Percentiles rank a stretch among this genome's conserved stretches.
Conservation (phyloP, 2,888 invertebrate genomes). For the Lepidocyrtinus sp. region DNA sequence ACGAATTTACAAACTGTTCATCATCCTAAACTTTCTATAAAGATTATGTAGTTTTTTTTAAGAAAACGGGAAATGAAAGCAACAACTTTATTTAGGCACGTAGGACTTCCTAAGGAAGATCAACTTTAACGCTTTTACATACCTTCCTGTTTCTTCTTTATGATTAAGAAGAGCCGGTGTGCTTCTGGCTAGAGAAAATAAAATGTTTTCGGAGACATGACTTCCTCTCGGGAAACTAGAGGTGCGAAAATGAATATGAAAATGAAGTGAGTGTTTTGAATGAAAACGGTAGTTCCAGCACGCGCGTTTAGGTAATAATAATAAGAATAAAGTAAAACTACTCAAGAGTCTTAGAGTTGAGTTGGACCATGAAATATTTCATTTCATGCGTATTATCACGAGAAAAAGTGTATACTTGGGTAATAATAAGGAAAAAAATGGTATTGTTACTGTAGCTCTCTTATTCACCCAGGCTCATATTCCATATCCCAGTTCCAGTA, state of each 20-base stretch:
- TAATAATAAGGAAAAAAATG: neutral
- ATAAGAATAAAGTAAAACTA: slow-evolving; percentile 41
- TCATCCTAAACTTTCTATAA: slow-evolving; percentile 13
- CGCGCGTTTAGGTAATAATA: slow-evolving; percentile 33
- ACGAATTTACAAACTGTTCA: slow-evolving; percentile 54
- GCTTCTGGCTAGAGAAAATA: no score
- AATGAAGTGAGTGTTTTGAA: slow-evolving; percentile 42
- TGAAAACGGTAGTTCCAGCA: slow-evolving; percentile 38
- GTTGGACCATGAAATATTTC: slow-evolving; percentile 47
- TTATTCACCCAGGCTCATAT: neutral
- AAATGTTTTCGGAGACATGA: no score
- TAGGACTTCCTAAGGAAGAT: no score
- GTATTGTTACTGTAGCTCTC: neutral
- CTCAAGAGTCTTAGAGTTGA: slow-evolving; percentile 22
- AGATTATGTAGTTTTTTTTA: neutral
- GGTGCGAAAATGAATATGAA: slow-evolving; percentile 53
- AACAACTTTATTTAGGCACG: neutral
- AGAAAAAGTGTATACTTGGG: neutral
- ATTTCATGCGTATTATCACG: slow-evolving; percentile 54
- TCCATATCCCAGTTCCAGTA: no score
- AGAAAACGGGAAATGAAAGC: neutral
- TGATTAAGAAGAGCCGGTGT: no score
- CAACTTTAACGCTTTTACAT: no score
- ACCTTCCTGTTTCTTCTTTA: no score
- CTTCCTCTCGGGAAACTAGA: slow-evolving; percentile 14